Conservation (phyloP, 2,797 vertebrate species). For the Alectoris magna region DNA sequence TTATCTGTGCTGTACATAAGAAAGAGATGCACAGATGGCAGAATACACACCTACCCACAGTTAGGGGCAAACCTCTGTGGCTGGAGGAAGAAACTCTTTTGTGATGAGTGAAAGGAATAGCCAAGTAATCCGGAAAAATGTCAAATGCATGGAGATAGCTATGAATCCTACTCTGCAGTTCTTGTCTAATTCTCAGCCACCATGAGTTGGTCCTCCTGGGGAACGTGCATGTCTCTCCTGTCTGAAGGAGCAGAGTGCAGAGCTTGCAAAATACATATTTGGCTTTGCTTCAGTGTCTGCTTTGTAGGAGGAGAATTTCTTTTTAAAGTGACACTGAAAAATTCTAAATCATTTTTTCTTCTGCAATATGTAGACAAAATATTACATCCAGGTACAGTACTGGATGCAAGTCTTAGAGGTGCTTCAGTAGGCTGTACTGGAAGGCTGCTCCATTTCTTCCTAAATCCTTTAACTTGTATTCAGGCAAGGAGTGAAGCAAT, state of each 20-base stretch:
- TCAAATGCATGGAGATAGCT: not conserved
- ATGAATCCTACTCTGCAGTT: not conserved
- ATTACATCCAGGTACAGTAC: not conserved
- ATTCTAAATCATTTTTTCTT: not conserved
- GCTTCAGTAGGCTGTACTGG: not conserved
- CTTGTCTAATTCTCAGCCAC: not conserved
- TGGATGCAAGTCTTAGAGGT: not conserved
- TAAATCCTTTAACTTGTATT: not conserved
- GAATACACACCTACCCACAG: conserved; percentile 59
- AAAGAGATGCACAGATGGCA: conserved; percentile 61
- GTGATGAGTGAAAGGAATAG: conserved; percentile 35
- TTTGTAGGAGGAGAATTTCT: not conserved
- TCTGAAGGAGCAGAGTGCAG: not conserved
- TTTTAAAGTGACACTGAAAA: not conserved
- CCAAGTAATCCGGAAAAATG: conserved; percentile 15
- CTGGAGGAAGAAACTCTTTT: conserved; percentile 51
- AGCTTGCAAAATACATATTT: not conserved
- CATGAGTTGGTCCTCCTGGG: not conserved
- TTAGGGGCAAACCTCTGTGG: conserved; percentile 64
- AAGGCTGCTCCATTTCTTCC: not conserved
- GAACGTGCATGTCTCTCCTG: not conserved
- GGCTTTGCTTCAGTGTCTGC: not conserved
- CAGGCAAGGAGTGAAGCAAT: not conserved
- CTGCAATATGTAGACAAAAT: not conserved
- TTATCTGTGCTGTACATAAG: not conserved